Evolutionary conservation across 2,888 invertebrate genomes (phyloP), one percentile per base, ranked within the genome.

Genomic region (Tenthredo distinguenda): DNA sequence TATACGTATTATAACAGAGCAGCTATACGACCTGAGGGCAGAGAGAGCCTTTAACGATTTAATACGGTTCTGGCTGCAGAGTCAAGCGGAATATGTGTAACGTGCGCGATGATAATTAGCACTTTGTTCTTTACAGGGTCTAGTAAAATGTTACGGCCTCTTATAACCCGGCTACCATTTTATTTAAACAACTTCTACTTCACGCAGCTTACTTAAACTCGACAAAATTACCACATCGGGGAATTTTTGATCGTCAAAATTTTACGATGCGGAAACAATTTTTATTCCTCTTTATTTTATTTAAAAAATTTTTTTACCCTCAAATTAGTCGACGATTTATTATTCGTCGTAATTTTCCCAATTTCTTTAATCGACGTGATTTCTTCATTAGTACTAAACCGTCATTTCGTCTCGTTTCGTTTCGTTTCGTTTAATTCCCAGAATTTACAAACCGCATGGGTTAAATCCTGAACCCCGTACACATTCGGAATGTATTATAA

Each of bases 41-140:
- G 10, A 40, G 40, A 81, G 40, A 81, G 81, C 62, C 62, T 58
- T 81, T 81, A 81, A 81, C 81, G n/a, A 62, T 81, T 58, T 62
- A 58, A 62, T 81, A 81, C 62, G 37, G 37, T 31, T 81, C 21
- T 21, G 55, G 47, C 55, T 12, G 34, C n/a, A 31, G 50, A 26
- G 50, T 26, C 18, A 77, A 26, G n/a, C 77, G 62, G 43, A 76
- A 40, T n/a, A 76, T 76, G 40, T 55, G 55, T 55, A 55, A 55
- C 55, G 55, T 55, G 62, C 62, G 26, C 62, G 62, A 62, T 62
- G 62, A 62, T 62, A 77, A 40, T 77, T 77, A 77, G 55, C 77
- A 77, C 77, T 77, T 77, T 77, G 77, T 77, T 55, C 77, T 76
- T 71, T 37, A 71, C 71, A 37, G 18, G 71, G 71, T 71, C 18